These are phyloP conservation scores for Mamestra brassicae DNA, from an alignment of 2,888 invertebrate species.

Conservation along the genomic window DNA sequence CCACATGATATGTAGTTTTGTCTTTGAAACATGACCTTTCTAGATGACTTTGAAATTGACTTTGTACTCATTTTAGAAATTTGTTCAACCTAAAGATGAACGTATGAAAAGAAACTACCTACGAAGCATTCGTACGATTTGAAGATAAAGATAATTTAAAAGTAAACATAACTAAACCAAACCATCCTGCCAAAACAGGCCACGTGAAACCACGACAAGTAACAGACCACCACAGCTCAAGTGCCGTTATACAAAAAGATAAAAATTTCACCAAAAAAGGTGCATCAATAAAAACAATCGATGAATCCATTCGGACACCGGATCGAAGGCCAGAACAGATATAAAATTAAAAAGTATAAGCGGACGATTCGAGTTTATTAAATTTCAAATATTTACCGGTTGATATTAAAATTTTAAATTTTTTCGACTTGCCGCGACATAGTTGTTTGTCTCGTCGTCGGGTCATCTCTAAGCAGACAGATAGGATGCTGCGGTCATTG, in stretches of 20 bases:
- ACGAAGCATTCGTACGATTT: neutral
- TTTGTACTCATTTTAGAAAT: neutral
- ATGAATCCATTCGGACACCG: constrained; percentile 86
- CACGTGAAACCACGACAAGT: constrained; percentile 42
- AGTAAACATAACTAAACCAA: constrained; percentile 38
- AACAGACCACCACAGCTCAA: constrained; percentile 63
- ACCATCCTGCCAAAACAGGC: constrained; percentile 33
- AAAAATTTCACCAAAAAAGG: constrained; percentile 76
- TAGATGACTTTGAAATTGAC: neutral
- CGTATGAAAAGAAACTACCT: neutral
- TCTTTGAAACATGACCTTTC: neutral
- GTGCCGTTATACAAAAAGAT: constrained; percentile 69
- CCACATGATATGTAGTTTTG: neutral
- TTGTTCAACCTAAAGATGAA: neutral
- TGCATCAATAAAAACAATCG: constrained; percentile 79
- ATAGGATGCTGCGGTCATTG: constrained; percentile 43
- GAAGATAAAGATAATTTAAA: constrained; percentile 1
- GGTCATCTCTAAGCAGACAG: constrained; percentile 53
- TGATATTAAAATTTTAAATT: constrained; percentile 89
- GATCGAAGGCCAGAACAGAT: constrained; percentile 88
- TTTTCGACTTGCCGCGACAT: constrained; percentile 54
- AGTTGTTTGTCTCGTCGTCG: constrained; percentile 44
- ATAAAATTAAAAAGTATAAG: constrained; percentile 91
- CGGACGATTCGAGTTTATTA: constrained; percentile 85
- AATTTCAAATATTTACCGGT: constrained; percentile 89